Conservation (phyloP, 2,113 vertebrate genomes). For the Pitta sordida region DNA sequence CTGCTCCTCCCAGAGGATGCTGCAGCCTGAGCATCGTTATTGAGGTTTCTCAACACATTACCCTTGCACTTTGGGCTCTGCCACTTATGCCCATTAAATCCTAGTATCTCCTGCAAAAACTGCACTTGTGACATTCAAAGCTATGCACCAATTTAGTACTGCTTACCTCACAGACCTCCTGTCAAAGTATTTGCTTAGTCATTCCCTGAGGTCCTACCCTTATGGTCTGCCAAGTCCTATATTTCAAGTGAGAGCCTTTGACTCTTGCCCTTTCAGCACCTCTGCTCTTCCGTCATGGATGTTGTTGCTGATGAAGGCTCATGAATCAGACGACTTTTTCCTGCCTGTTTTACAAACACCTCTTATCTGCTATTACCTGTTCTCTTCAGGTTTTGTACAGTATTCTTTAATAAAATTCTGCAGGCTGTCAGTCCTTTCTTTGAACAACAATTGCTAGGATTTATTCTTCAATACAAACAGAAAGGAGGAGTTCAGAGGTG, state of each 20-base stretch:
- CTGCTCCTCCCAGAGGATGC: background rate
- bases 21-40: background rate
- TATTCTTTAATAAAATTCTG: background rate
- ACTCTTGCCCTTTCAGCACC: background rate
- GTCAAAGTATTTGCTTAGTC: background rate
- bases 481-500: background rate
- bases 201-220: background rate
- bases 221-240: background rate
- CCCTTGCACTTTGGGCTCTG: background rate
- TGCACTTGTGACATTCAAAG: background rate
- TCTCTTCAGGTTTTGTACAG: background rate
- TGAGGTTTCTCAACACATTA: background rate
- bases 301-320: background rate
- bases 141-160: background rate
- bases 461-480: constrained; percentile 43
- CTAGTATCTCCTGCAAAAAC: background rate
- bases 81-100: background rate
- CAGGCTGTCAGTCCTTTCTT: background rate
- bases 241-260: background rate
- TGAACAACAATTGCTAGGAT: background rate
- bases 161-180: background rate
- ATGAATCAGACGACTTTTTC: background rate
- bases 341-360: background rate
- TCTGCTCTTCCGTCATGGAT: background rate
- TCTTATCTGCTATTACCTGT: background rate